A percentile compares a stretch with the other conserved stretches of the same genome.
Conservation (phyloP, 2,797 vertebrate species). For the Cryptoblepharus egeriae region DNA sequence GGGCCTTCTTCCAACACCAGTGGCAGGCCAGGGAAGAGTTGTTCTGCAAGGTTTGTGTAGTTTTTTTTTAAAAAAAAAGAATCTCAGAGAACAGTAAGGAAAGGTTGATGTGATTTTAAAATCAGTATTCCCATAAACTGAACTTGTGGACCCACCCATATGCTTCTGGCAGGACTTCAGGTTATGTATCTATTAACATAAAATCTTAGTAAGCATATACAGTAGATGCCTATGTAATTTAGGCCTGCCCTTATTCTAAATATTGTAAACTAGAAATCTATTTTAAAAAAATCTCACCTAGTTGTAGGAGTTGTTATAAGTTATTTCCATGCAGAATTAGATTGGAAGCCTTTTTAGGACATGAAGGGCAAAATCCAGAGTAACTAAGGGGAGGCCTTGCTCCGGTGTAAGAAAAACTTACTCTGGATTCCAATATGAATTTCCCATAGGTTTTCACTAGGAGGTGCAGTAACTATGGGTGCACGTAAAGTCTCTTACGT, state of each 20-base stretch:
- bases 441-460: too few species aligned
- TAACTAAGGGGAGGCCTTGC: too few species aligned
- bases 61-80: too few species aligned
- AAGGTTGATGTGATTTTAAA: not conserved
- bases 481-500: too few species aligned
- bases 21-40: not conserved
- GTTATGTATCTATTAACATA: not conserved
- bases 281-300: too few species aligned
- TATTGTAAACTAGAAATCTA: too few species aligned
- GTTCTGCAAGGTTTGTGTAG: not conserved
- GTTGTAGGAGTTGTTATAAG: not conserved
- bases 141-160: not conserved
- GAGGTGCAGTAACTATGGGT: too few species aligned
- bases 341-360: too few species aligned
- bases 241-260: not conserved
- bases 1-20: not conserved
- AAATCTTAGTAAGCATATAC: not conserved
- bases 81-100: not conserved
- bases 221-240: not conserved
- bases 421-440: too few species aligned
- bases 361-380: too few species aligned
- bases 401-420: too few species aligned
- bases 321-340: not conserved
- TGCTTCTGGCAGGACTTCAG: not conserved
- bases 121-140: not conserved